Evolutionary conservation across 1,140 invertebrate genomes (phyloP), one percentile per base, ranked within the genome.

Genomic region (Ruditapes philippinarum): DNA sequence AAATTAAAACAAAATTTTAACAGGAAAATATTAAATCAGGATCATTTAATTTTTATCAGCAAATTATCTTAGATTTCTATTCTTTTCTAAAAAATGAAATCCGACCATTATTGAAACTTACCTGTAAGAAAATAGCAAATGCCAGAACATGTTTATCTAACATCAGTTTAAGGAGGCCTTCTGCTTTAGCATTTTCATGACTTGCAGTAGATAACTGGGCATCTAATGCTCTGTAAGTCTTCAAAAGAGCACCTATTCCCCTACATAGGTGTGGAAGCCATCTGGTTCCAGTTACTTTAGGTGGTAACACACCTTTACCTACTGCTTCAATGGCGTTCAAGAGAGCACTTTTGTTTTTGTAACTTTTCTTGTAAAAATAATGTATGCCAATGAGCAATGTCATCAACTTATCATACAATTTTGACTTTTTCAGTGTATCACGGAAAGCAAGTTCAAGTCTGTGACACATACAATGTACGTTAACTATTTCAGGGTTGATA

Each of bases 281-380:
- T 12, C 82, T 40, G 49, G 65, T 84, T 12, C 82, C 82, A 33
- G 68, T 84, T 11, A 84, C 68, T 54, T 73, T 84, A 22, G 82
- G 40, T 5, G 82, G 65, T 4, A 84, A 54, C 11, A 33, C 31
- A 17, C 82, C 82, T 73, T 84, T 70, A 0, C 33, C n/a, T 14
- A 79, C 11, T 0, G 14, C 36, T 22, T 45, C 22, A 22, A 79
- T 79, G 2, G 65, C 28, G 12, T 38, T 73, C 60, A 36, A n/a
- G 1, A 81, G 60, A 12, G 78, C 87, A 25, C 19, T 17, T 40
- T 89, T 89, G 88, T 89, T 89, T 38, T 83, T 84, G 28, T 83
- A 84, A n/a, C 49, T 31, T 38, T 91, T 90, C 0, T 33, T 88
- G 76, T 91, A 90, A 57, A 88, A 90, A 79, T 91, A 91, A 70